Evolutionary conservation across 1,140 invertebrate species (phyloP).

Genomic region (Thaumatotibia leucotreta): DNA sequence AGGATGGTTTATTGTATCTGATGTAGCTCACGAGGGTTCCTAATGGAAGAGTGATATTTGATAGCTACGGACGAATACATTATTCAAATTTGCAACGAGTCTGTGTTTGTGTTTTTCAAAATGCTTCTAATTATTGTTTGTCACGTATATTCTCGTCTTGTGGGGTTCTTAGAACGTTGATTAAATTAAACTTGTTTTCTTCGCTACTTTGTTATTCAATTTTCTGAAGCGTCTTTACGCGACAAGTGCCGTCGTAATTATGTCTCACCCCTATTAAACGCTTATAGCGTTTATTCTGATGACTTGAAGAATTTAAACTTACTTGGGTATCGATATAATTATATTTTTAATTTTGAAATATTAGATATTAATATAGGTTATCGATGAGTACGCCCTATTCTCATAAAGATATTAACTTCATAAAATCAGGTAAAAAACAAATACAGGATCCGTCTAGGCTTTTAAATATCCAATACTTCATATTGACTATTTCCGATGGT

Average conservation of each 20-base stretch:
- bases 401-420: too few species aligned
- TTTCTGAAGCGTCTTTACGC: not conserved
- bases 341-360: too few species aligned
- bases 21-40: slow-evolving; percentile 31
- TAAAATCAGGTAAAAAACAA: too few species aligned
- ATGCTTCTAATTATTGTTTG: slow-evolving; percentile 6
- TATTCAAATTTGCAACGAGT: slow-evolving; percentile 54
- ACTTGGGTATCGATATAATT: too few species aligned
- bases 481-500: too few species aligned
- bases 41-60: slow-evolving; percentile 58
- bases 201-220: not conserved
- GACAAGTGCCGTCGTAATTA: not conserved
- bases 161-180: not conserved
- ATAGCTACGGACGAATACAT: slow-evolving; percentile 49
- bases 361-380: too few species aligned
- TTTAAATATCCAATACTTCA: too few species aligned
- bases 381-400: too few species aligned
- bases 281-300: too few species aligned
- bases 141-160: not conserved
- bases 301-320: too few species aligned
- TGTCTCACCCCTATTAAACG: too few species aligned
- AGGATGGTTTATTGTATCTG: slow-evolving; percentile 20
- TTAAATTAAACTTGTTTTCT: not conserved
- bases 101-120: slow-evolving; percentile 36
- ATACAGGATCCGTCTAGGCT: too few species aligned